Evolutionary conservation across 2,797 vertebrate species (phyloP).

Genomic region (Ctenosaura bakeri): DNA sequence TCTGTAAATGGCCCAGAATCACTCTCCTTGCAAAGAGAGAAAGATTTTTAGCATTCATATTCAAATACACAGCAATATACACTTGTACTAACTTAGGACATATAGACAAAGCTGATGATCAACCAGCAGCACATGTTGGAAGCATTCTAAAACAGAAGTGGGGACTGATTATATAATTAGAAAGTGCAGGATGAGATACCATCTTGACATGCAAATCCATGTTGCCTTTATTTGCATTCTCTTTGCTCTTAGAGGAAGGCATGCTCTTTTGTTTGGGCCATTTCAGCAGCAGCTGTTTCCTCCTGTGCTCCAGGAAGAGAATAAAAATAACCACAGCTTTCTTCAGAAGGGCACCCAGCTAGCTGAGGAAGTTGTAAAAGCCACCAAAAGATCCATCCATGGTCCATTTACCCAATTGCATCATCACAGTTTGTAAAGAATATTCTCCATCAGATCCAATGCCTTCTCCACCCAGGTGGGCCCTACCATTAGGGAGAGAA

Average conservation of each 20-base stretch:
- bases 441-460: neutral
- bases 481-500: neutral
- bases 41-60: conserved; percentile 13
- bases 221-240: conserved; percentile 66
- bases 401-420: neutral
- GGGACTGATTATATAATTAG: neutral
- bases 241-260: conserved; percentile 22
- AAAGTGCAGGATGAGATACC: neutral
- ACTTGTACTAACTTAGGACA: neutral
- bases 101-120: neutral
- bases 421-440: neutral
- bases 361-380: neutral
- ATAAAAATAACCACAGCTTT: neutral
- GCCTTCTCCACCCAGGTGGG: neutral
- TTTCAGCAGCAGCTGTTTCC: neutral
- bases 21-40: conserved; percentile 60
- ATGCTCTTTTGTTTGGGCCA: neutral
- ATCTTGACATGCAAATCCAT: conserved; percentile 61
- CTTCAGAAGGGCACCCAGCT: neutral
- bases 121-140: neutral
- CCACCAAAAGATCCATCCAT: neutral
- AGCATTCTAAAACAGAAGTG: neutral
- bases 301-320: neutral
- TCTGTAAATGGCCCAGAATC: conserved; percentile 1
- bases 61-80: neutral